Percentiles rank a stretch among this genome's conserved stretches.
Evolutionary conservation across 64 coral and sea anemone species (phyloP).

Genomic region (Trachythela sp.): DNA sequence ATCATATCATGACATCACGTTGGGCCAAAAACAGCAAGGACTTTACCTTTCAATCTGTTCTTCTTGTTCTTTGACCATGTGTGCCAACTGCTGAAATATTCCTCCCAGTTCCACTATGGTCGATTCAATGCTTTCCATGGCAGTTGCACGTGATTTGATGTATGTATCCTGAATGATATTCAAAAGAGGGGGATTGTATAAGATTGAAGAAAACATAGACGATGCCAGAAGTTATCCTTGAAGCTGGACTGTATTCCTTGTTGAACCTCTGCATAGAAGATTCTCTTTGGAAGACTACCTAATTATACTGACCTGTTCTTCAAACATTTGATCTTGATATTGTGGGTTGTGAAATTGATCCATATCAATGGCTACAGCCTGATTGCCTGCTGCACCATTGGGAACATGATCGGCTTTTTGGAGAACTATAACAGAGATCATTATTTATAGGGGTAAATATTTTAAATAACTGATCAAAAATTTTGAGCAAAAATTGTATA

Average conservation of each 20-base stretch:
- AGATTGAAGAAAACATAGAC: too few species aligned
- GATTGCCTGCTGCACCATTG: not conserved
- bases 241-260: too few species aligned
- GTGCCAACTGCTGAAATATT: constrained; percentile 84
- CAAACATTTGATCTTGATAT: constrained; percentile 23
- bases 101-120: constrained; percentile 93
- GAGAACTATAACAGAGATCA: not conserved
- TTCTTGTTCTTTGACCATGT: constrained; percentile 99
- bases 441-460: not conserved
- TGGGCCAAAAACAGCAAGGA: too few species aligned
- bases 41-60: constrained; percentile 91
- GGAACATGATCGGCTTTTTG: not conserved
- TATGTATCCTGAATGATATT: constrained; percentile 64
- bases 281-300: too few species aligned
- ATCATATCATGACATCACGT: too few species aligned
- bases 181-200: not conserved
- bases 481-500: too few species aligned
- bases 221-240: too few species aligned
- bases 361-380: not conserved
- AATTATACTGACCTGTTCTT: constrained; percentile 52
- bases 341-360: not conserved
- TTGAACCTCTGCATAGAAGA: too few species aligned
- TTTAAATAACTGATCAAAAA: too few species aligned
- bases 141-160: constrained; percentile 63
- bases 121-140: constrained; percentile 98